Evolutionary conservation across 1,140 invertebrate species (phyloP).

Genomic region (Conopomorpha cramerella): DNA sequence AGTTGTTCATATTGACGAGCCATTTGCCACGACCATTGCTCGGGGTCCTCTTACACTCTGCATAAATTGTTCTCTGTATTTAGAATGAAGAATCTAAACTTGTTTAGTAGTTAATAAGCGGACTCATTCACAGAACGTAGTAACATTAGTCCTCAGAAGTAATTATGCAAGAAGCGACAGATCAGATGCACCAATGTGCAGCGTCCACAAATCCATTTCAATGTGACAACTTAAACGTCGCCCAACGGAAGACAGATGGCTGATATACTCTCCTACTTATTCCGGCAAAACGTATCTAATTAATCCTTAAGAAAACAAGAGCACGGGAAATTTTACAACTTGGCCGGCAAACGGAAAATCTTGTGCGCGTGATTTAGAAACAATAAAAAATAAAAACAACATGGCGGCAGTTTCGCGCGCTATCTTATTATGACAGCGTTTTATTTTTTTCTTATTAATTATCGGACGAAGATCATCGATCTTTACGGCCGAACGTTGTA

Average conservation of each 20-base stretch:
- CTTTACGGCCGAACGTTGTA: too few species aligned
- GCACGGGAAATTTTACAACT: too few species aligned
- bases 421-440: neutral
- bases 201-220: conserved; percentile 47
- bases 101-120: conserved; percentile 18
- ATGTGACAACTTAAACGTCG: conserved; percentile 47
- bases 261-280: conserved; percentile 32
- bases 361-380: conserved; percentile 40
- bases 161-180: conserved; percentile 47
- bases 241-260: conserved; percentile 40
- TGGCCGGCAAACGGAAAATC: too few species aligned
- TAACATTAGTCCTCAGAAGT: conserved; percentile 50
- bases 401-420: conserved; percentile 20
- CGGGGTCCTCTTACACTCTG: neutral
- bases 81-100: conserved; percentile 6
- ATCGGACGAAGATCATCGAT: too few species aligned
- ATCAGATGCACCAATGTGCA: conserved; percentile 39
- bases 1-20: too few species aligned
- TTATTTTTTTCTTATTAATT: neutral
- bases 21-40: too few species aligned
- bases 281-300: conserved; percentile 32
- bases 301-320: conserved; percentile 43
- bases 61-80: conserved; percentile 1
- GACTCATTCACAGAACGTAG: conserved; percentile 38
- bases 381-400: conserved; percentile 20